Base-by-base conservation (phyloP, 2,888 invertebrate genomes). In the Branchipolynoe longqiensis region DNA sequence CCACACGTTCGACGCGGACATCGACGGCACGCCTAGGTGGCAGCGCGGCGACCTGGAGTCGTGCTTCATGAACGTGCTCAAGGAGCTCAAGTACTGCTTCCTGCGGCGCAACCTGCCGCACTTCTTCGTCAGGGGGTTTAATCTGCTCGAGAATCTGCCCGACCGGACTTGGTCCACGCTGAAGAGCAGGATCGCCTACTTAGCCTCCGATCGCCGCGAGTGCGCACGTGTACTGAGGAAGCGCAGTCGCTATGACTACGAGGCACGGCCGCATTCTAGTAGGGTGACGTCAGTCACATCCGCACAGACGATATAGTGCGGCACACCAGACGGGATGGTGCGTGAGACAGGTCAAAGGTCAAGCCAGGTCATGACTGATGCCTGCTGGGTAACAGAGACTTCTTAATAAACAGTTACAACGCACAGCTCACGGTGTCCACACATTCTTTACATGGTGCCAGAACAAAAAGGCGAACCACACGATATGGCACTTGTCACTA, bases 11-110 rank as follows among this genome's bases (percentile, higher is more conserved):
- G 91, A 92, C 86, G 87, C 89, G 31, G 90, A 90, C 56, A 89
- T 92, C 28, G 92, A 92, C 86, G 85, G 88, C 56, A 89, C 90
- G 0, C 92, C 91, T 8, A 86, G 92, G 4, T 92, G 92, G 92
- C 92, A 92, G 85, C 73, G 91, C 6, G 82, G 88, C 33, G 87
- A 89, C 1, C 74, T 91, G 40, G 91, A 91, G 69, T 85, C 87
- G 0, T 91, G 91, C 83, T 89, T 92, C 83, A 86, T 89, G 33
- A 87, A 89, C 12, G 85, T 92, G 4, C 88, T 92, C 6, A 85
- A 88, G 69, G 89, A 90, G 41, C 89, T 92, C 54, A 86, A 88
- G 36, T 87, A 89, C 54, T 90, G 89, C 83, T 88, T 90, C 14
- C 86, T 87, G 58, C 87, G 82, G 28, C 81, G 85, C 73, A 88